A percentile compares a stretch with the other conserved stretches of the same genome.
These are phyloP conservation scores for Lasioglossum figueresi DNA, from an alignment of 2,888 invertebrate species.

Conservation along the genomic window DNA sequence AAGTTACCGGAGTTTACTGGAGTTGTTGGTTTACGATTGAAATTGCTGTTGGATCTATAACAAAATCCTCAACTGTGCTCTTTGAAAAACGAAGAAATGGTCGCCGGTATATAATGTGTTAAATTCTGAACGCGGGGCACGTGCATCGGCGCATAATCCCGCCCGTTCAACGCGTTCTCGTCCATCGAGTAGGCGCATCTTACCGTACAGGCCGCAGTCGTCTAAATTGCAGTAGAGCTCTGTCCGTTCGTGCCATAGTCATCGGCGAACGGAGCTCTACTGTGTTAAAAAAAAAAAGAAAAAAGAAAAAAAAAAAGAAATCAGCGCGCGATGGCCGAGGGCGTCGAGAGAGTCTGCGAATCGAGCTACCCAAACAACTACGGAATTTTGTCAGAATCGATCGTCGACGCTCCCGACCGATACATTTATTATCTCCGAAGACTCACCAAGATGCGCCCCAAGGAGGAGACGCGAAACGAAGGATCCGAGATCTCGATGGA, in stretches of 20 bases:
- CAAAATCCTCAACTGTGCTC: too few species aligned
- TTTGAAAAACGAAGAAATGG: not conserved
- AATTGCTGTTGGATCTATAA: not conserved
- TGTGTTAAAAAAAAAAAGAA: constrained; percentile 18
- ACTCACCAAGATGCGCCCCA: constrained; percentile 57
- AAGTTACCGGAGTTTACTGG: too few species aligned
- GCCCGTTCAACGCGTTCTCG: constrained; percentile 48
- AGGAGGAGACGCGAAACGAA: constrained; percentile 41
- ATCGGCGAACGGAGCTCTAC: constrained; percentile 1
- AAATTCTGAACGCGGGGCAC: not conserved
- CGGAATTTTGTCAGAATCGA: not conserved
- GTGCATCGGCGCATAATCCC: constrained; percentile 42
- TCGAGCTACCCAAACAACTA: not conserved
- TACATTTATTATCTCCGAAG: constrained; percentile 2
- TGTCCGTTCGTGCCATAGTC: not conserved
- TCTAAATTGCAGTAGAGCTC: constrained; percentile 9
- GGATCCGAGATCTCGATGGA: not conserved
- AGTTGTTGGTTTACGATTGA: too few species aligned
- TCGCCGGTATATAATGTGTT: not conserved
- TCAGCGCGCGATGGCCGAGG: constrained; percentile 50
- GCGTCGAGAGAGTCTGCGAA: constrained; percentile 35
- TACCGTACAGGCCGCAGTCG: constrained; percentile 44
- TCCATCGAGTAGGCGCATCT: constrained; percentile 57
- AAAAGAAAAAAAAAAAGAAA: constrained; percentile 20
- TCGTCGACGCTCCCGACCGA: constrained; percentile 45